Conservation (phyloP, 2,113 vertebrate species). For the Marmota monax region DNA sequence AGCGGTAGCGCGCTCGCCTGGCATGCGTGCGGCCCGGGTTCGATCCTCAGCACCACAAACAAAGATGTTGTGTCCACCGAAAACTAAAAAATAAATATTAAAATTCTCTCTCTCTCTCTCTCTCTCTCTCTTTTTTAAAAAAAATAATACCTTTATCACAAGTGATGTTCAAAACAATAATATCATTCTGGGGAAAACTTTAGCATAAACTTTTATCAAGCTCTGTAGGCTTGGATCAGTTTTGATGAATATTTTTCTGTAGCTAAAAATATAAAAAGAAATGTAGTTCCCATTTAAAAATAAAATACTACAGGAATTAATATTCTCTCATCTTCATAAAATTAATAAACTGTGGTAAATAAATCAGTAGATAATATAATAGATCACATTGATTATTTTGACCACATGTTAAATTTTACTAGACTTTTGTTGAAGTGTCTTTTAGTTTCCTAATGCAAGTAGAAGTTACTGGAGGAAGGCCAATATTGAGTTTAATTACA, state of each 20-base stretch:
- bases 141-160: not conserved
- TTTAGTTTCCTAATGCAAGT: not conserved
- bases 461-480: not conserved
- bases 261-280: conserved; percentile 35
- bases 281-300: conserved; percentile 9
- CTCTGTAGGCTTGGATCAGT: not conserved
- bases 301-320: not conserved
- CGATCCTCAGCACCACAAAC: no score
- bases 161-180: not conserved
- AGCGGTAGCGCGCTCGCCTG: no score
- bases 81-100: no score
- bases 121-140: no score
- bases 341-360: conserved; percentile 31
- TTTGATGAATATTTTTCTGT: not conserved
- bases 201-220: not conserved
- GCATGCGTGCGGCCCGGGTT: no score
- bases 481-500: conserved; percentile 13
- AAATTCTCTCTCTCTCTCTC: no score
- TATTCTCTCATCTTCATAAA: conserved; percentile 31
- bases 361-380: conserved; percentile 31
- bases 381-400: conserved; percentile 17
- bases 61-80: no score
- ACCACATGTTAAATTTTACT: conserved; percentile 20
- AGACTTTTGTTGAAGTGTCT: not conserved
- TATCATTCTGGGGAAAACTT: not conserved